A percentile compares a stretch with the other conserved stretches of the same genome.
Conservation (phyloP, 1,140 invertebrate genomes). For the Epicauta chinensis region DNA sequence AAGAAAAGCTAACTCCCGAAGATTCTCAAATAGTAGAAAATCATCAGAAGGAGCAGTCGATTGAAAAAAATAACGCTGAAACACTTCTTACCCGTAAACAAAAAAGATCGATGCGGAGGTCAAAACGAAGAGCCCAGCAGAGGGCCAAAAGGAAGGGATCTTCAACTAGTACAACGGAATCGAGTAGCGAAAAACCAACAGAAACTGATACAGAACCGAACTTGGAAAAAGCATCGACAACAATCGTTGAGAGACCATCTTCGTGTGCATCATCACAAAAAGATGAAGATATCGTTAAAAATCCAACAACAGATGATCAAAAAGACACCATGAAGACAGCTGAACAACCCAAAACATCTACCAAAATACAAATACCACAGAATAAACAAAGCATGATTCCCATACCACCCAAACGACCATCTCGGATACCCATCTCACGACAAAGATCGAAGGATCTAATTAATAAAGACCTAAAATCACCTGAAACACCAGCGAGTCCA, state of each 20-base stretch:
- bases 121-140: constrained; percentile 7
- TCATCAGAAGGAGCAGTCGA: background rate
- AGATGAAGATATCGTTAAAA: background rate
- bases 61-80: background rate
- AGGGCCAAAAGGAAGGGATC: constrained; percentile 7
- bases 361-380: constrained; percentile 37
- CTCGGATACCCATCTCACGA: constrained; percentile 37
- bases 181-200: constrained; percentile 21
- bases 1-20: no score
- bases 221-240: background rate
- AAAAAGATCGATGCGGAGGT: constrained; percentile 19
- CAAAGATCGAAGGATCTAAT: constrained; percentile 27
- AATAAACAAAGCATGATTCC: constrained; percentile 28
- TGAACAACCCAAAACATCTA: constrained; percentile 23
- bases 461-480: constrained; percentile 24
- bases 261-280: no score
- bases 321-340: background rate
- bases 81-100: constrained; percentile 11
- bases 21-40: background rate
- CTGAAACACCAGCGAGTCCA: constrained; percentile 9
- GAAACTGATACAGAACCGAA: constrained; percentile 5
- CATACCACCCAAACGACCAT: constrained; percentile 24
- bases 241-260: no score
- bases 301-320: background rate
- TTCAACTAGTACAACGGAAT: constrained; percentile 25